A percentile compares a stretch with the other conserved stretches of the same genome.
These are phyloP conservation scores for Pantherophis alleghaniensis DNA, from an alignment of 2,797 vertebrate genomes.

Conservation along the genomic window DNA sequence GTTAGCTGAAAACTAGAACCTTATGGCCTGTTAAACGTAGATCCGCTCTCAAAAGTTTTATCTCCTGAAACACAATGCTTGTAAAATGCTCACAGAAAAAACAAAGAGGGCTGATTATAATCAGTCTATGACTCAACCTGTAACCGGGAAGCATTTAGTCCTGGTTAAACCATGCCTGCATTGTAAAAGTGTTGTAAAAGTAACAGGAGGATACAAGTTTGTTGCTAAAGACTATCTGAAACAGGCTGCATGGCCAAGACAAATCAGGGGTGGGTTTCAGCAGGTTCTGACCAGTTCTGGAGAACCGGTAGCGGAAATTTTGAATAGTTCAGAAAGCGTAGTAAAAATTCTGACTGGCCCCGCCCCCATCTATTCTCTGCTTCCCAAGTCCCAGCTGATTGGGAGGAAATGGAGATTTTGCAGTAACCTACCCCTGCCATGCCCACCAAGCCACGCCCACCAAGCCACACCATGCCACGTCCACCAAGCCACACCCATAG, in stretches of 20 bases:
- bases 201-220: slow-evolving; percentile 58
- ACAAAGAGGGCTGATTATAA: slow-evolving; percentile 34
- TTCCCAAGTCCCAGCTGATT: too few relatives aligned
- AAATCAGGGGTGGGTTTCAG: background rate
- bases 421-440: too few relatives aligned
- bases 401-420: too few relatives aligned
- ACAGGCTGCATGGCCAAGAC: background rate
- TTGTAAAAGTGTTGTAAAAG: slow-evolving; percentile 57
- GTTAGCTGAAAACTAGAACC: slow-evolving; percentile 28
- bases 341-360: too few relatives aligned
- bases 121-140: slow-evolving; percentile 52
- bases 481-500: too few relatives aligned
- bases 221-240: slow-evolving; percentile 54
- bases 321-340: too few relatives aligned
- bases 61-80: slow-evolving; percentile 25
- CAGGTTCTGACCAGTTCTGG: too few relatives aligned
- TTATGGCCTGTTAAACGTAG: slow-evolving; percentile 29
- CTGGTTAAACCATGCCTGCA: slow-evolving; percentile 53
- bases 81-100: slow-evolving; percentile 47
- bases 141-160: slow-evolving; percentile 50
- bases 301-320: too few relatives aligned
- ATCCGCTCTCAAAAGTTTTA: slow-evolving; percentile 37
- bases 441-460: too few relatives aligned
- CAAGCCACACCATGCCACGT: too few relatives aligned
- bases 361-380: too few relatives aligned